These are phyloP conservation scores for Glareola pratincola DNA, from an alignment of 2,113 vertebrate genomes.

Conservation along the genomic window DNA sequence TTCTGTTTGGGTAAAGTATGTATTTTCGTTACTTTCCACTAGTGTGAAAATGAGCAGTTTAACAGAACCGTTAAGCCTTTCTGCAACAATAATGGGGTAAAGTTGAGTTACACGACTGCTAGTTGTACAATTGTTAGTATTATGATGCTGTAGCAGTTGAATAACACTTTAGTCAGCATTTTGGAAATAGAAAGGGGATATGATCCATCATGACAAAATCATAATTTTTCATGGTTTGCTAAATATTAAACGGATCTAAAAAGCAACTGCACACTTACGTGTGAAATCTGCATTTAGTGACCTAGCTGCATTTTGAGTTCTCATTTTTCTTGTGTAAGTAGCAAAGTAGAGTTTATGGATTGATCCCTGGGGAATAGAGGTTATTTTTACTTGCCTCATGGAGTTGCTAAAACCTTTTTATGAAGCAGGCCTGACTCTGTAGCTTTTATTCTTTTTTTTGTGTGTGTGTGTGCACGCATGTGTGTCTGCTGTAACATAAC, in stretches of 20 bases:
- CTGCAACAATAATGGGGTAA: background rate
- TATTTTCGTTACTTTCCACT: background rate
- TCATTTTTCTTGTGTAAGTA: background rate
- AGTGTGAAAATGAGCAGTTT: background rate
- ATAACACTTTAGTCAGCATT: background rate
- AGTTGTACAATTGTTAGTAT: background rate
- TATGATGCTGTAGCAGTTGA: background rate
- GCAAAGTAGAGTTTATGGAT: background rate
- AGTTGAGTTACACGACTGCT: background rate
- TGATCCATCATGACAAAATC: background rate
- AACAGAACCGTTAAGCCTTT: background rate
- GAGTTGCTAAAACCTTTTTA: background rate
- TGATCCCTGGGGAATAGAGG: background rate
- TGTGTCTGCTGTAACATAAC: background rate
- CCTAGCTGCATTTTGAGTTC: background rate
- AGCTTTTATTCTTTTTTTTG: background rate
- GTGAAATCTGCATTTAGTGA: background rate
- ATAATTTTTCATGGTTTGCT: background rate
- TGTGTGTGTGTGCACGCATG: no score
- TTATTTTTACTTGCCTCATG: background rate
- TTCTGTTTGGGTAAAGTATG: accelerated
- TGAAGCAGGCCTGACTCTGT: background rate
- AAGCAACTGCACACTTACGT: background rate
- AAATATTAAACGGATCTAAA: background rate
- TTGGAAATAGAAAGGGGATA: background rate